Conservation (phyloP, 1,140 invertebrate genomes). For the Caenorhabditis remanei region DNA sequence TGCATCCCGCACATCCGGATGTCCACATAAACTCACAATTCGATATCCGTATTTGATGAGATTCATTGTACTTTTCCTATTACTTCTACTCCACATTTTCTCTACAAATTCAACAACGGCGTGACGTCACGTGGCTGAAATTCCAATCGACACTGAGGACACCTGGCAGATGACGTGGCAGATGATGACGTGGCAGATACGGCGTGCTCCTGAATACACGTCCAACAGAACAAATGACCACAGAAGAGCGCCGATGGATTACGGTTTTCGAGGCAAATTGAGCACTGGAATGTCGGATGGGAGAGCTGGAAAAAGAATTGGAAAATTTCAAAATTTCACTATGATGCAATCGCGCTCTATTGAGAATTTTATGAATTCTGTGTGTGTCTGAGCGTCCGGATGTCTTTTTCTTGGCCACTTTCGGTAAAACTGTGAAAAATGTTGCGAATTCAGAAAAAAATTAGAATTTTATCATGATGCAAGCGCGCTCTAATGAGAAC, state of each 20-base stretch:
- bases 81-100: not conserved
- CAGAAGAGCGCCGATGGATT: slow-evolving; percentile 71
- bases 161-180: slow-evolving; percentile 58
- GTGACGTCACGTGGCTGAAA: slow-evolving; percentile 60
- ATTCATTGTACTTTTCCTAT: not conserved
- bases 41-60: not conserved
- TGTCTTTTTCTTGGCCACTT: too few species aligned
- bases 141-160: slow-evolving; percentile 70
- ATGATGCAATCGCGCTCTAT: too few species aligned
- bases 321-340: not conserved
- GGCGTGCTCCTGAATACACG: slow-evolving; percentile 68
- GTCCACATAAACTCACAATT: not conserved
- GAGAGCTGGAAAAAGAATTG: not conserved
- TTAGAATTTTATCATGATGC: too few species aligned
- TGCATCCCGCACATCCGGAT: too few species aligned
- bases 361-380: too few species aligned
- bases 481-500: too few species aligned
- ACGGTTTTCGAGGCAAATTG: slow-evolving; percentile 53
- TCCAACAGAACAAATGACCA: slow-evolving; percentile 72
- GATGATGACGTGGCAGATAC: slow-evolving; percentile 3
- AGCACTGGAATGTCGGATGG: slow-evolving; percentile 59
- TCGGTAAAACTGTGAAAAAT: too few species aligned
- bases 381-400: too few species aligned
- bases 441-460: too few species aligned
- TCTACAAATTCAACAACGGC: slow-evolving; percentile 60